These are phyloP conservation scores for Phoeniculus purpureus DNA, from an alignment of 2,797 vertebrate species.

Conservation along the genomic window DNA sequence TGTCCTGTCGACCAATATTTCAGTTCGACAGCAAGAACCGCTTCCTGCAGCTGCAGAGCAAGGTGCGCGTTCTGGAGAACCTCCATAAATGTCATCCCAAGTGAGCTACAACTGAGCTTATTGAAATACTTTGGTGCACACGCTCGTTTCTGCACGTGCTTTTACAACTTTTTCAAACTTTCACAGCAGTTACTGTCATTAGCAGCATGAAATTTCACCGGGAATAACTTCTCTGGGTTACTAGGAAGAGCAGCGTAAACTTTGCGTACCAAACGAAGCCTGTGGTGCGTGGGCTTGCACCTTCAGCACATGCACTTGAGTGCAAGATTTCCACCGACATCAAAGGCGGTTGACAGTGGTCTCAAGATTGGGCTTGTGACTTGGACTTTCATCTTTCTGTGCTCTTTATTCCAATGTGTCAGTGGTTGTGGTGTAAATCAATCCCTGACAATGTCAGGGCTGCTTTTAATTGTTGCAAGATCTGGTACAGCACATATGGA, in stretches of 20 bases:
- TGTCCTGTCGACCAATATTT: neutral
- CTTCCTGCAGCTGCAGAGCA: neutral
- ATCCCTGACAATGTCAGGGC: neutral
- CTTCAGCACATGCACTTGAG: neutral
- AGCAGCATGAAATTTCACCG: neutral
- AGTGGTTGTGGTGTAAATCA: neutral
- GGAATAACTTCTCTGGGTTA: neutral
- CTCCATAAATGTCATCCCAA: neutral
- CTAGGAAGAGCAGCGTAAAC: neutral
- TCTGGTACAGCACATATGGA: neutral
- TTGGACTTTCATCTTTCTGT: neutral
- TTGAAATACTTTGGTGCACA: neutral
- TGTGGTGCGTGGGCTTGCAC: neutral
- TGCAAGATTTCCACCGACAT: neutral
- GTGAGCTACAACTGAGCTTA: neutral
- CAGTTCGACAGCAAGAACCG: neutral
- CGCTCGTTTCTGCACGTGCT: neutral
- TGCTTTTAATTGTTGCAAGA: neutral
- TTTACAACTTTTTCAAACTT: constrained; percentile 20
- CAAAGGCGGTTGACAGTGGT: neutral
- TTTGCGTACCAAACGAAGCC: neutral
- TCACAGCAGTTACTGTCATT: neutral
- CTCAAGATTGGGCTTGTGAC: neutral
- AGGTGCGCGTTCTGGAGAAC: neutral
- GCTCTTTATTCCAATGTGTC: neutral